A percentile compares a stretch with the other conserved stretches of the same genome.
These are phyloP conservation scores for Actenoides hombroni DNA, from an alignment of 2,113 vertebrate genomes.

Conservation along the genomic window DNA sequence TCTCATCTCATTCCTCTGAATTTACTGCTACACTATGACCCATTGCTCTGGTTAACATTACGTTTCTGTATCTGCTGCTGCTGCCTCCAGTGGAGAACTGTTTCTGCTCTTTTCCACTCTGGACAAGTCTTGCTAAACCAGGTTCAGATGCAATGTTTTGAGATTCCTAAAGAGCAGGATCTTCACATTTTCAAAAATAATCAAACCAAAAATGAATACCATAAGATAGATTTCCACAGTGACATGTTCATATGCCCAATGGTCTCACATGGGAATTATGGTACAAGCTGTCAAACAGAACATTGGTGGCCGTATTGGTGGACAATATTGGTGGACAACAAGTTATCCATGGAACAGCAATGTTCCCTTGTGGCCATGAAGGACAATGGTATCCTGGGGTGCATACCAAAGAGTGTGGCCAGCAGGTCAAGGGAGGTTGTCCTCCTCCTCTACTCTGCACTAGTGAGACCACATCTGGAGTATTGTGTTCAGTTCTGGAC, in stretches of 20 bases:
- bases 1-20: not conserved
- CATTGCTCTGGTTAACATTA: not conserved
- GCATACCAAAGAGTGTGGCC: too few relatives aligned
- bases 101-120: not conserved
- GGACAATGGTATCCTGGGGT: too few relatives aligned
- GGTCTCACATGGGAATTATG: not conserved
- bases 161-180: not conserved
- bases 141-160: not conserved
- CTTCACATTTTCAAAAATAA: not conserved
- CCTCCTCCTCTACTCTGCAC: too few relatives aligned
- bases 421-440: too few relatives aligned
- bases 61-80: not conserved
- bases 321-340: too few relatives aligned
- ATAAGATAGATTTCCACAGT: not conserved
- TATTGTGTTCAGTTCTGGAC: too few relatives aligned
- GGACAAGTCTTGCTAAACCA: not conserved
- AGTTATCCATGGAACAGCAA: too few relatives aligned
- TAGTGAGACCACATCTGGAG: too few relatives aligned
- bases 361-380: too few relatives aligned
- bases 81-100: not conserved
- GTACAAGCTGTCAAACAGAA: not conserved
- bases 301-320: too few relatives aligned
- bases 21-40: not conserved
- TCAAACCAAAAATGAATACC: not conserved
- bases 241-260: not conserved